Evolutionary conservation across 2,888 invertebrate species (phyloP).

Genomic region (Urechis unicinctus): DNA sequence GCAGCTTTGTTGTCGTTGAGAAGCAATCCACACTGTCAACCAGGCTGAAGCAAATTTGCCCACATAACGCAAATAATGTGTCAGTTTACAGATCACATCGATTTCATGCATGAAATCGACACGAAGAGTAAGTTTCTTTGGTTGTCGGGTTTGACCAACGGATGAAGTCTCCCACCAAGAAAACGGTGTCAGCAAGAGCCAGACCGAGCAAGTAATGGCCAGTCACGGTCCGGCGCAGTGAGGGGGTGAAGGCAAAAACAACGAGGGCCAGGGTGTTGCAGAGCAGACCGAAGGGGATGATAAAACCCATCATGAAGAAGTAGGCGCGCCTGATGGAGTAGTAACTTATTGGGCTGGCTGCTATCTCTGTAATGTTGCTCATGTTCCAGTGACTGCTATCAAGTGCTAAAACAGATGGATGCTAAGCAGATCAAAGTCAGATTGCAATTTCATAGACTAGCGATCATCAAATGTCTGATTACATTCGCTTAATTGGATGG

Average conservation of each 20-base stretch:
- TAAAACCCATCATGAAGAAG: constrained; percentile 5
- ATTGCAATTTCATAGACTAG: no score
- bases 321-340: no score
- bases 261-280: constrained; percentile 9
- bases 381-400: no score
- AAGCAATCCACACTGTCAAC: constrained; percentile 29
- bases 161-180: constrained; percentile 9
- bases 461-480: no score
- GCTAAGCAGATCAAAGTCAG: no score
- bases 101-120: constrained; percentile 3
- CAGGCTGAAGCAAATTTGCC: constrained; percentile 21
- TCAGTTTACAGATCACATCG: constrained; percentile 1
- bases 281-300: constrained; percentile 9
- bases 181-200: constrained; percentile 8
- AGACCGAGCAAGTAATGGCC: constrained; percentile 13
- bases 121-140: neutral
- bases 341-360: no score
- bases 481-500: no score
- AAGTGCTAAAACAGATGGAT: no score
- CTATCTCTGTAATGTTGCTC: no score
- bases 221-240: constrained; percentile 7
- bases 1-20: constrained; percentile 25
- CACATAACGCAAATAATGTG: constrained; percentile 9
- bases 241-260: constrained; percentile 7
- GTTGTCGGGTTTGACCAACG: constrained; percentile 8